phyloP scores from a whole-genome alignment of 2,113 vertebrate genomes.

The Ellobius talpinus region DNA sequence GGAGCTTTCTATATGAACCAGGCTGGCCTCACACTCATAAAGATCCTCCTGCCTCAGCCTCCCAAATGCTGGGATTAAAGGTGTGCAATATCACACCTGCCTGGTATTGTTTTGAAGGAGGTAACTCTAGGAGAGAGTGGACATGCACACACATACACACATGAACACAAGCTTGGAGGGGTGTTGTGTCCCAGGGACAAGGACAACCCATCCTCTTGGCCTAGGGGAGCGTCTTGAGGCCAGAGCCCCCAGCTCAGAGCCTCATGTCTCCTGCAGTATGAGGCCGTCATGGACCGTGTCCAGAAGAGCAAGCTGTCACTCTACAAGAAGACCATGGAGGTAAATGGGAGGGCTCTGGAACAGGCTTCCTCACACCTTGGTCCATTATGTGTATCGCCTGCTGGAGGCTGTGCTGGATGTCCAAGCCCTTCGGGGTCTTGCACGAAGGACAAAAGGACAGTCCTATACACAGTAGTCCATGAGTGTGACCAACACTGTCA shows the following conservation, averaged over 20 bases:
- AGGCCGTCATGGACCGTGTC: constrained; percentile 92
- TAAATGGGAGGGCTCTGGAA: constrained; percentile 79
- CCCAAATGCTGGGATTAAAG: not conserved
- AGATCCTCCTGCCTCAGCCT: not conserved
- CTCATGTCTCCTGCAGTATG: constrained; percentile 89
- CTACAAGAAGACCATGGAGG: constrained; percentile 95
- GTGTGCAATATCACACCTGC: not conserved
- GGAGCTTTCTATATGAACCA: not conserved
- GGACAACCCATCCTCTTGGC: constrained; percentile 41
- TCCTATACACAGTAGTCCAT: not conserved
- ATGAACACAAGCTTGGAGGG: not conserved
- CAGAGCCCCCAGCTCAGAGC: constrained; percentile 48
- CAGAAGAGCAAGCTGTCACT: constrained; percentile 95
- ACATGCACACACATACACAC: too few relatives aligned
- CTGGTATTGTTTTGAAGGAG: not conserved
- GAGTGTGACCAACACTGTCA: not conserved
- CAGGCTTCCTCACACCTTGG: not conserved
- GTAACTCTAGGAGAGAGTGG: not conserved
- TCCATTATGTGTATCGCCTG: not conserved
- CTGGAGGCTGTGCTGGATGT: too few relatives aligned
- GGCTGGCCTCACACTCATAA: not conserved
- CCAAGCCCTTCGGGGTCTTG: not conserved
- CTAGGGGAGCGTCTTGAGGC: constrained; percentile 36
- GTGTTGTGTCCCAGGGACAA: not conserved
- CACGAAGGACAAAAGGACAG: not conserved